Evolutionary conservation across 2,888 invertebrate genomes (phyloP).

Genomic region (Chrysina gloriosa): DNA sequence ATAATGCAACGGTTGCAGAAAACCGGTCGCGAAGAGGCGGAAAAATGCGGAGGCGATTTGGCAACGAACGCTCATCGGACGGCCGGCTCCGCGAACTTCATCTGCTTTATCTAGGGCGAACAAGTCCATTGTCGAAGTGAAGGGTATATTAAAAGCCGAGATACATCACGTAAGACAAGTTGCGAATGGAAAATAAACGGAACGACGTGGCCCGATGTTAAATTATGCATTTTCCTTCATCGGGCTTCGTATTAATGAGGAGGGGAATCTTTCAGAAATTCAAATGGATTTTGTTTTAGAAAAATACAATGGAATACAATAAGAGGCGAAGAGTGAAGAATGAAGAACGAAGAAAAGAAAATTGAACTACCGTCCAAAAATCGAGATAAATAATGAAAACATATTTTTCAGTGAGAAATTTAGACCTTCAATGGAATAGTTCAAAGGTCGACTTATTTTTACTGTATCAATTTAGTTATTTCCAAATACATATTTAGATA

Average conservation of each 20-base stretch:
- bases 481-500: too few relatives aligned
- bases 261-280: background rate
- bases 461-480: too few relatives aligned
- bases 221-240: background rate
- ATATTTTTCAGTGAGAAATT: too few relatives aligned
- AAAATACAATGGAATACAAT: background rate
- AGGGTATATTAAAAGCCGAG: background rate
- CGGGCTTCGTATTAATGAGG: background rate
- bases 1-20: slow-evolving; percentile 30
- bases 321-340: too few relatives aligned
- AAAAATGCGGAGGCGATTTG: slow-evolving; percentile 27
- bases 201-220: background rate
- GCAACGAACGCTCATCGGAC: slow-evolving; percentile 9
- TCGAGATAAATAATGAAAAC: too few relatives aligned
- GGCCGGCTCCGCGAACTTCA: background rate
- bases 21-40: slow-evolving; percentile 1
- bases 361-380: too few relatives aligned
- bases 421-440: too few relatives aligned
- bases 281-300: background rate
- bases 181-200: slow-evolving; percentile 3
- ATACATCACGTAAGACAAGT: slow-evolving; percentile 22
- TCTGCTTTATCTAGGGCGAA: background rate
- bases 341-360: too few relatives aligned
- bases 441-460: too few relatives aligned
- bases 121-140: slow-evolving; percentile 6